Evolutionary conservation across 2,113 vertebrate species (phyloP), one percentile per base, ranked within the genome.

Genomic region (Hemichromis elongatus): DNA sequence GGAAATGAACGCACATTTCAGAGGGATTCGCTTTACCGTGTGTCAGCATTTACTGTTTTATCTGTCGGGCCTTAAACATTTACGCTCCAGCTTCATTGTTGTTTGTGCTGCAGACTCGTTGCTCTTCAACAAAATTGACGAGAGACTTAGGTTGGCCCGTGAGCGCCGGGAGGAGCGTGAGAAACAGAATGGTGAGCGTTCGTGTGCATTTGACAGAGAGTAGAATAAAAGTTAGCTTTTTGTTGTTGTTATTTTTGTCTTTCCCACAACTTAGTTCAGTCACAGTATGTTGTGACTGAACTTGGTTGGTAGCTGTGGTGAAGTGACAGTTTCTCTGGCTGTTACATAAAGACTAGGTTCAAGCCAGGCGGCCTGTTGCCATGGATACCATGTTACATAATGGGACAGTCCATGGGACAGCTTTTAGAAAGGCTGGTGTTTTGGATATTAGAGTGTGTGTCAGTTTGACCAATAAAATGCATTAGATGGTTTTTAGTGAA

Each of bases 151-250:
- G 16, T 94, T 99, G 84, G 99, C 99, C 77, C 96, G 97, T 50
- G 98, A 99, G 89, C 96, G 99, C 12, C 96, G 98, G 35, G 98
- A 97, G 83, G 97, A 98, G 90, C 93, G 92, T 42, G 97, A 99
- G 42, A 99, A 98, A 81, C 96, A 97, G 92, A 96, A 96, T 28
- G 98, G 99, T 99, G 96, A 63, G 93, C 55, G 82, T 80, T 70
- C 6, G 80, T 73, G 33, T 33, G 56, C 14, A 12, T 66, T 80
- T 54, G 40, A 40, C 26, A 42, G 13, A 77, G 26, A 57, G 1
- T 21, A 14, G 30, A 37, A 13, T 42, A 35, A 13, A 28, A 52
- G 21, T 55, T 45, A 7, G 30, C 26, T 14, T 55, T 56, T 86
- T 42, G n/a, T n/a, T n/a, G n/a, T n/a, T n/a, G 4, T 19, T 81